Evolutionary conservation across 2,888 invertebrate species (phyloP).

Genomic region (Chrysomela aeneicollis): DNA sequence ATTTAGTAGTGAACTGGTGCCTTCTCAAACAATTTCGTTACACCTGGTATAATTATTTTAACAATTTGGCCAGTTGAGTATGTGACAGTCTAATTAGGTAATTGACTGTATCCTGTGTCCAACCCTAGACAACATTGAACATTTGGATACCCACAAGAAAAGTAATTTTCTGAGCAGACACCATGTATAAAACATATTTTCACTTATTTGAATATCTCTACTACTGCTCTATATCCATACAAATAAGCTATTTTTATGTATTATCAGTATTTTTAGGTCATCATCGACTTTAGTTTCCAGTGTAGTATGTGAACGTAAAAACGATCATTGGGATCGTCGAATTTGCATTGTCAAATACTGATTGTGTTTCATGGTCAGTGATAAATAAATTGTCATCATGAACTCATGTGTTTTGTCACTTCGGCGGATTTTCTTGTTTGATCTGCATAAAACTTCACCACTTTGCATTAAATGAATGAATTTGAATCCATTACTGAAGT

Average conservation of each 20-base stretch:
- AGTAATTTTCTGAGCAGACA: too few species aligned
- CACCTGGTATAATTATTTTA: too few species aligned
- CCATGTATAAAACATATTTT: background rate
- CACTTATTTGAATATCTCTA: background rate
- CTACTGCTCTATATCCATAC: background rate
- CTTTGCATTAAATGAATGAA: background rate
- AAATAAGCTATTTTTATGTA: background rate
- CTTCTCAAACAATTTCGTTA: too few species aligned
- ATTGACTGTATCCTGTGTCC: too few species aligned
- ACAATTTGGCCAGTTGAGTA: too few species aligned
- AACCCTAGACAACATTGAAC: too few species aligned
- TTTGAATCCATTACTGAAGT: background rate
- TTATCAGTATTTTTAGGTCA: background rate
- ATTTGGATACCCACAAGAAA: too few species aligned
- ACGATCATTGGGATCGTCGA: background rate
- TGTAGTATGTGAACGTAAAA: background rate
- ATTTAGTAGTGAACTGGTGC: too few species aligned
- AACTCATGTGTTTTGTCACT: background rate
- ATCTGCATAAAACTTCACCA: background rate
- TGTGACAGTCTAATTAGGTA: too few species aligned
- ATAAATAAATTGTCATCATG: background rate
- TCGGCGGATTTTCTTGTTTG: background rate
- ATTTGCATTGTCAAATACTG: background rate
- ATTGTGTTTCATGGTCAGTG: background rate
- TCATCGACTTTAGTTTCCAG: background rate